Evolutionary conservation across 1,140 invertebrate species (phyloP), one percentile per base, ranked within the genome.

Genomic region (Drosophila orosa): DNA sequence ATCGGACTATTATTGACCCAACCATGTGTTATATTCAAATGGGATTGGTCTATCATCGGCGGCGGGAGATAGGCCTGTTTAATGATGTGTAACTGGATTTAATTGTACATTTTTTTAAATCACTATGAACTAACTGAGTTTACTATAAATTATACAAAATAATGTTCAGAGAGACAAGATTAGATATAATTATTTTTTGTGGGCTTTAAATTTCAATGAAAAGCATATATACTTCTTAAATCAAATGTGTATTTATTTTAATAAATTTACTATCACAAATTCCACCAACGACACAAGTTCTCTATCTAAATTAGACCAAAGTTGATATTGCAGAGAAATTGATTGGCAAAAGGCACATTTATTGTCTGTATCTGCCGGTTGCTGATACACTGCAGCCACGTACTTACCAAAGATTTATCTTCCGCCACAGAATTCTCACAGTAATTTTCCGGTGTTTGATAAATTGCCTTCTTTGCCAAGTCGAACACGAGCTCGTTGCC

Each of bases 401-500:
- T 31, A 19, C 8, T 13, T 31, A 31, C 5, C 17, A 59, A n/a
- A 39, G 45, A 52, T 33, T 63, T 57, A 39, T 47, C 39, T 48
- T 40, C 5, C 44, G 12, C 6, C 29, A 33, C 31, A 31, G 40
- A 37, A 24, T 56, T 69, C 10, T 24, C 39, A 42, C 44, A 57
- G 54, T 75, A 75, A 57, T 35, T 57, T 74, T 65, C 71, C 45
- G 37, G 45, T 56, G 45, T 39, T 37, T 57, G 52, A 75, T 52
- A 29, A 42, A 25, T 44, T 56, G 35, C 37, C 37, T 52, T 29
- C 19, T 39, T 33, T 47, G 42, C 35, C 37, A 12, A 17, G 39
- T 12, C 9, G 45, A 65, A 33, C 73, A 75, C 72, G 72, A 75
- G 72, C 61, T 39, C 33, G 33, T 58, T 44, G 52, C 39, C 73